Percentiles rank a stretch among this genome's conserved stretches.
phyloP scores from a whole-genome alignment of 1,140 invertebrate species.

The Pissodes strobi region DNA sequence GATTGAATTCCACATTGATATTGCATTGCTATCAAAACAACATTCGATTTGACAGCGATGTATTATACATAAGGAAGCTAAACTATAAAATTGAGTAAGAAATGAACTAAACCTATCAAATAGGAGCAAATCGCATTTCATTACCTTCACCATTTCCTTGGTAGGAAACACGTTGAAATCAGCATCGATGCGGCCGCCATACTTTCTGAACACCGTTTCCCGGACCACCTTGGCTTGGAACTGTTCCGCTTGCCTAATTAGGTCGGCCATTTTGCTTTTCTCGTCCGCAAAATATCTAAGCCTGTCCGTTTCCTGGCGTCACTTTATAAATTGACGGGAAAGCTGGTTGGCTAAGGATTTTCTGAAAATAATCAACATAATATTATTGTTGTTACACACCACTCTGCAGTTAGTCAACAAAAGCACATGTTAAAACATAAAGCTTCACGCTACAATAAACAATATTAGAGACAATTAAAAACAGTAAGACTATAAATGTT shows the following conservation, averaged over 20 bases:
- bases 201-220: conserved; percentile 58
- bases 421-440: not conserved
- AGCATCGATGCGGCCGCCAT: conserved; percentile 58
- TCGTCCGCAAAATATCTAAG: conserved; percentile 51
- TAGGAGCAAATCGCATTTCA: not conserved
- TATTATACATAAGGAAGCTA: too few relatives aligned
- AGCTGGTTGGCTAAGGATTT: conserved; percentile 52
- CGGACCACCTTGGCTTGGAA: conserved; percentile 59
- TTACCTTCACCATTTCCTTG: conserved; percentile 58
- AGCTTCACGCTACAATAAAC: too few relatives aligned
- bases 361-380: too few relatives aligned
- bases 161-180: conserved; percentile 62
- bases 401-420: too few relatives aligned
- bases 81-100: too few relatives aligned
- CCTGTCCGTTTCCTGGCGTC: conserved; percentile 42
- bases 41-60: too few relatives aligned
- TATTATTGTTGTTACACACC: too few relatives aligned
- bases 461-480: too few relatives aligned
- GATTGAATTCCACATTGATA: not conserved
- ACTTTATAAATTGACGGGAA: conserved; percentile 51
- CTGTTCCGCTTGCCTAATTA: conserved; percentile 45
- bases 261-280: conserved; percentile 40
- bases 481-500: too few relatives aligned
- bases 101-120: too few relatives aligned
- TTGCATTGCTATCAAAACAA: too few relatives aligned